phyloP scores from a whole-genome alignment of 2,113 vertebrate genomes.

The Rattus rattus region DNA sequence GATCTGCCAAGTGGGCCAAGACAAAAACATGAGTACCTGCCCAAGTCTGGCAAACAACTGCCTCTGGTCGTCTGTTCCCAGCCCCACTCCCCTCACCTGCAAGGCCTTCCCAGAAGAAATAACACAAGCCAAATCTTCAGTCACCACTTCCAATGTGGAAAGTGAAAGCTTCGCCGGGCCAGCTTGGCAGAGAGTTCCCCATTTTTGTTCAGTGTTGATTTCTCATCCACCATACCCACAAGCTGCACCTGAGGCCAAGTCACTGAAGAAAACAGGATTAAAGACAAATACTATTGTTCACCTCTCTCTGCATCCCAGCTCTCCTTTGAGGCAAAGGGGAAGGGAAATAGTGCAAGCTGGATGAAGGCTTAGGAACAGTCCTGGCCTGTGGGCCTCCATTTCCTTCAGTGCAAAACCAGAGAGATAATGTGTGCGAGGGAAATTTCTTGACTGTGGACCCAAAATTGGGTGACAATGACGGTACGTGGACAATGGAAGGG shows the following conservation, averaged over 20 bases:
- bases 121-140: background rate
- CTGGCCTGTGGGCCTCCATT: background rate
- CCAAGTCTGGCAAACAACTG: background rate
- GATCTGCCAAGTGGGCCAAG: background rate
- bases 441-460: background rate
- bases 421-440: background rate
- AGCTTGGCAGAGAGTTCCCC: background rate
- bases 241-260: background rate
- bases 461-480: background rate
- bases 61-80: background rate
- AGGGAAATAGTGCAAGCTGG: background rate
- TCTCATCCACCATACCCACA: background rate
- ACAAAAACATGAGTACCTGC: background rate
- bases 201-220: background rate
- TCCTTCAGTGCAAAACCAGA: background rate
- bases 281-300: background rate
- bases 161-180: background rate
- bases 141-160: background rate
- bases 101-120: slow-evolving; percentile 11
- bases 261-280: slow-evolving; percentile 3
- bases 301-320: background rate
- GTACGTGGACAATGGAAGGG: background rate
- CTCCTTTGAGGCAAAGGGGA: background rate
- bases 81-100: background rate
- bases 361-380: background rate